Evolutionary conservation across 2,113 vertebrate genomes (phyloP).

Genomic region (Lota lota): DNA sequence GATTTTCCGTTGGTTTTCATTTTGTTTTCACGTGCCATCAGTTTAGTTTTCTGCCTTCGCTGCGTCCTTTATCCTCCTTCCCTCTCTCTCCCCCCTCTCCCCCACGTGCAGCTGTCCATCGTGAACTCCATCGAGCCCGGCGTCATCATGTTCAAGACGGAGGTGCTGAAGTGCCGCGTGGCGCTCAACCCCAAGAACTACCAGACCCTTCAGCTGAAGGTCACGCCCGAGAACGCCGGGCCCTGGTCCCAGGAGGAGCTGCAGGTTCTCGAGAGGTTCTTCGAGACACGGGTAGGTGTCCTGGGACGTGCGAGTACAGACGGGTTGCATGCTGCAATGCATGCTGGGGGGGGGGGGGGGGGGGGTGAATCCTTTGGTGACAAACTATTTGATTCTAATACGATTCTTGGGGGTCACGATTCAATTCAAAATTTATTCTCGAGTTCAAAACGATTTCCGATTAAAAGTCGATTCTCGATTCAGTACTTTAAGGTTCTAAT

Average conservation of each 20-base stretch:
- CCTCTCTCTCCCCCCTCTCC: background rate
- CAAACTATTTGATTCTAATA: too few species aligned
- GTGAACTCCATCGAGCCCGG: slow-evolving; percentile 97
- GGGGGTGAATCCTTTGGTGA: too few species aligned
- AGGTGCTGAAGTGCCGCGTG: slow-evolving; percentile 94
- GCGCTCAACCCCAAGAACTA: slow-evolving; percentile 97
- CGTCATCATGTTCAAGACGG: slow-evolving; percentile 98
- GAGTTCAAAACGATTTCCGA: too few species aligned
- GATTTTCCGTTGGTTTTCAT: too few species aligned
- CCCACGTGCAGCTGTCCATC: slow-evolving; percentile 81
- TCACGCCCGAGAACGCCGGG: slow-evolving; percentile 93
- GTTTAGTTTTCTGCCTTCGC: background rate
- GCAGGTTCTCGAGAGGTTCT: slow-evolving; percentile 97
- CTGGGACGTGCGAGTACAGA: background rate
- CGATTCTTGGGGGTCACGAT: too few species aligned
- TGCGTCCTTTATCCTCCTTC: background rate
- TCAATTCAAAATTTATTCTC: too few species aligned
- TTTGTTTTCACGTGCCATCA: too few species aligned
- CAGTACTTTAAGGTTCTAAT: too few species aligned
- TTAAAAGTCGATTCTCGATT: too few species aligned
- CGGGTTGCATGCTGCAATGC: too few species aligned
- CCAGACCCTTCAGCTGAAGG: slow-evolving; percentile 96
- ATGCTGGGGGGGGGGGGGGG: background rate
- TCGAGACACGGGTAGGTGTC: slow-evolving; percentile 87
- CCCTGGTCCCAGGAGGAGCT: slow-evolving; percentile 97